phyloP scores from a whole-genome alignment of 2,113 vertebrate species.

The Apodemus sylvaticus region DNA sequence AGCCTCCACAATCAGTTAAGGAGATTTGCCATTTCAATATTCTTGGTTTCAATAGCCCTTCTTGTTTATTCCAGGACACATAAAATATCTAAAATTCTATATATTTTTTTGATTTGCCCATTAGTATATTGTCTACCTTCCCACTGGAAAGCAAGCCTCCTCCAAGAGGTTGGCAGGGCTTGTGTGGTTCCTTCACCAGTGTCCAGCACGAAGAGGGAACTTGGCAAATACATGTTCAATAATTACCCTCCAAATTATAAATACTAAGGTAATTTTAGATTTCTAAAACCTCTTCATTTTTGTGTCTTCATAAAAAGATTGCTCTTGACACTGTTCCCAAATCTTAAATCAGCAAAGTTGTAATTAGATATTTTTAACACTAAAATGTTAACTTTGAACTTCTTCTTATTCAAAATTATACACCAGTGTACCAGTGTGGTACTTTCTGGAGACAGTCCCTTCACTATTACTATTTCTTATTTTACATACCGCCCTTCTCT shows the following conservation, averaged over 20 bases:
- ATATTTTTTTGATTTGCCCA: background rate
- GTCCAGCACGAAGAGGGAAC: background rate
- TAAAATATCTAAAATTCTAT: background rate
- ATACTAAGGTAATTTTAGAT: constrained; percentile 11
- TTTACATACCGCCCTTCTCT: background rate
- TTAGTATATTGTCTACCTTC: background rate
- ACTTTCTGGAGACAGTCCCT: constrained; percentile 3
- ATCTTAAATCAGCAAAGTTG: background rate
- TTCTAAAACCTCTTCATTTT: constrained; percentile 39
- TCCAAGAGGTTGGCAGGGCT: background rate
- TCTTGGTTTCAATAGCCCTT: background rate
- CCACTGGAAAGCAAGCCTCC: background rate
- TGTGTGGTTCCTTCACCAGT: background rate
- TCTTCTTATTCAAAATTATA: constrained; percentile 22
- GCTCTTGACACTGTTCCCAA: background rate
- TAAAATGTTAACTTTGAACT: background rate
- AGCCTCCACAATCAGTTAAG: background rate
- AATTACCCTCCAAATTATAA: constrained; percentile 24
- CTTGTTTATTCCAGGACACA: background rate
- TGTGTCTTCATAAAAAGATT: constrained; percentile 38
- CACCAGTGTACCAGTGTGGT: background rate
- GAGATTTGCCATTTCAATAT: background rate
- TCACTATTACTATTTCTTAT: background rate
- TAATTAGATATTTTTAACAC: constrained; percentile 28
- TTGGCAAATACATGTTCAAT: background rate